Evolutionary conservation across 2,888 invertebrate genomes (phyloP), one percentile per base, ranked within the genome.

Genomic region (Halocaridina rubra): DNA sequence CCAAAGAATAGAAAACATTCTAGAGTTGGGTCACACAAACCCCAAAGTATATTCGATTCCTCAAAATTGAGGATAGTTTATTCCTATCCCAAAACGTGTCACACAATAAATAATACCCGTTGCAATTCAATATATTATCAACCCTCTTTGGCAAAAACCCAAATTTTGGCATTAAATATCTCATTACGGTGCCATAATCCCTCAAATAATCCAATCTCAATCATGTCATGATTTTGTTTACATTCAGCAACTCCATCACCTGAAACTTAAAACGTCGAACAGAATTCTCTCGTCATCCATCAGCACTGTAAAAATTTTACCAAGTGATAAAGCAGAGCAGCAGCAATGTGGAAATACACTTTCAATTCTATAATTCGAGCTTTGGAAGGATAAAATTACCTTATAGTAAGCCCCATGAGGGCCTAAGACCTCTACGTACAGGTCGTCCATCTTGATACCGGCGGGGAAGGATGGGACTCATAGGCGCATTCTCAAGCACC

Each of bases 381-480:
- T n/a, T n/a, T n/a, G n/a, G n/a, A n/a, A 27, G 24, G 13, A 46
- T 53, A 7, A 39, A 69, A 76, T 53, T 87, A 87, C 87, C 87
- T 87, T 87, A 79, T 85, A 87, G 82, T 87, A 87, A 64, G 80
- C 87, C 32, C 87, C 87, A 71, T 85, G 82, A 82, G 87, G 87
- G 67, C 87, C 87, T 27, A 87, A 61, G 53, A 85, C 87, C 77
- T 87, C 85, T 24, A 87, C 87, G 80, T 76, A 75, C 77, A 87
- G 85, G 80, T 87, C 87, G 85, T 87, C 87, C 87, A 87, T 87
- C 82, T 87, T 87, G 85, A 72, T 79, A 86, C 85, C 85, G 85
- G 86, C 86, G 53, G 82, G 82, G 82, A 82, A 71, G 71, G 77
- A 76, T 82, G 78, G 77, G 71, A 81, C 59, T 5, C n/a, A n/a